A percentile compares a stretch with the other conserved stretches of the same genome.
phyloP scores from a whole-genome alignment of 1,140 invertebrate genomes.

The Babylonia areolata region DNA sequence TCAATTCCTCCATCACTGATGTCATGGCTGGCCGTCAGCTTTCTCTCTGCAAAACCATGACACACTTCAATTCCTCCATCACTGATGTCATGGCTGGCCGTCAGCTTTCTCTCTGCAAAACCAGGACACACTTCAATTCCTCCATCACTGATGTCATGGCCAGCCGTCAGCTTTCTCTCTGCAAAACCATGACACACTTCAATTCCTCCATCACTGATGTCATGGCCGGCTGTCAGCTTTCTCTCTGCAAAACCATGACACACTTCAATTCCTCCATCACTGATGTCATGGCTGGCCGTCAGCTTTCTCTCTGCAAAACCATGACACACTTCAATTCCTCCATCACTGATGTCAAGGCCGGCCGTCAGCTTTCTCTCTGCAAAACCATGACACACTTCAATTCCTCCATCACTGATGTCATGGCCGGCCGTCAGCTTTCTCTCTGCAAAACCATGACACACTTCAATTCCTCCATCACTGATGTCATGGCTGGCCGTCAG shows the following conservation, averaged over 20 bases:
- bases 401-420: constrained; percentile 98
- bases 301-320: constrained; percentile 81
- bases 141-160: constrained; percentile 98
- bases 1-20: constrained; percentile 97
- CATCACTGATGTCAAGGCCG: constrained; percentile 98
- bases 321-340: constrained; percentile 82
- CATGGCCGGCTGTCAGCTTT: constrained; percentile 91
- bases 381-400: constrained; percentile 34
- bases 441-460: constrained; percentile 76
- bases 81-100: constrained; percentile 97
- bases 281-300: constrained; percentile 95
- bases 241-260: constrained; percentile 77
- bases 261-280: constrained; percentile 95
- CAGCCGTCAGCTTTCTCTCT: constrained; percentile 87
- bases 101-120: constrained; percentile 81
- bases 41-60: constrained; percentile 78
- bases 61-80: constrained; percentile 89
- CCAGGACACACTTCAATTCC: constrained; percentile 78
- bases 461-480: constrained; percentile 96
- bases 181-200: constrained; percentile 39
- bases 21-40: constrained; percentile 94
- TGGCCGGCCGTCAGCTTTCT: constrained; percentile 90
- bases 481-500: constrained; percentile 95
- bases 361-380: constrained; percentile 85
- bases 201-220: constrained; percentile 98